Conservation (phyloP, 2,888 invertebrate species). For the Meandrusa payeni region DNA sequence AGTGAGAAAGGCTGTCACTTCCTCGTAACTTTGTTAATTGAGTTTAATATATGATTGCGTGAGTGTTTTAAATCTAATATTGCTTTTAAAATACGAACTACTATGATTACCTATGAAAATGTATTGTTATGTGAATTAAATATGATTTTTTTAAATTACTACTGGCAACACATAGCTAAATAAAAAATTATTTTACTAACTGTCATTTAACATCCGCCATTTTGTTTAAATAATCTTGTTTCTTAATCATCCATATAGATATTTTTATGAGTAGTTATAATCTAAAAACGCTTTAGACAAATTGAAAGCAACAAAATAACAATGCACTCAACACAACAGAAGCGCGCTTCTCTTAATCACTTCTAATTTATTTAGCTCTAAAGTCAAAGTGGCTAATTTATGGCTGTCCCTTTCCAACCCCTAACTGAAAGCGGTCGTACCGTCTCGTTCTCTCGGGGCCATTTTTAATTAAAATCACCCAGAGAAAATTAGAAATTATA, state of each 20-base stretch:
- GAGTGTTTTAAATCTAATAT: not conserved
- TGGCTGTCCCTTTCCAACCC: slow-evolving; percentile 67
- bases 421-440: slow-evolving; percentile 42
- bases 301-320: slow-evolving; percentile 60
- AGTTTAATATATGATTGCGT: slow-evolving; percentile 7
- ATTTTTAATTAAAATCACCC: slow-evolving; percentile 81
- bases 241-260: not conserved
- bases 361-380: slow-evolving; percentile 79
- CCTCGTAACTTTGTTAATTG: slow-evolving; percentile 19
- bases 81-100: too few species aligned
- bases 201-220: not conserved
- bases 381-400: slow-evolving; percentile 71
- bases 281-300: slow-evolving; percentile 32
- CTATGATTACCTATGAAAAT: too few species aligned
- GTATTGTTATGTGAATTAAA: too few species aligned
- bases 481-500: slow-evolving; percentile 81
- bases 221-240: not conserved
- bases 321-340: slow-evolving; percentile 63
- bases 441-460: slow-evolving; percentile 72
- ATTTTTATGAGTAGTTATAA: slow-evolving; percentile 9
- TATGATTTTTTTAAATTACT: too few species aligned
- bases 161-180: too few species aligned
- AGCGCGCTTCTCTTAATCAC: slow-evolving; percentile 78
- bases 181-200: too few species aligned
- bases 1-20: slow-evolving; percentile 24